Conservation (phyloP, 1,140 invertebrate species). For the Sitophilus oryzae region DNA sequence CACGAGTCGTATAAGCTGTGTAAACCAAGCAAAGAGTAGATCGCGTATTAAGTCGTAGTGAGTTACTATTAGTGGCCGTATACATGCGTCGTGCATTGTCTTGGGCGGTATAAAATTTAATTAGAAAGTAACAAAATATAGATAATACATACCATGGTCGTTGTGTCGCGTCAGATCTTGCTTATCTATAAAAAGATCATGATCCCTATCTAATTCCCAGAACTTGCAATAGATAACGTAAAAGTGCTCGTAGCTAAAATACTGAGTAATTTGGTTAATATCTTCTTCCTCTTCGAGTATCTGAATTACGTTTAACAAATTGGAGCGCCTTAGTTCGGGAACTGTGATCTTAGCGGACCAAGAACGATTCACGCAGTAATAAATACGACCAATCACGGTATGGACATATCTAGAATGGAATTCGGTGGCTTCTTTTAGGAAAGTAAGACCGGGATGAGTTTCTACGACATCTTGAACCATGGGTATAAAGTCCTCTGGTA, state of each 20-base stretch:
- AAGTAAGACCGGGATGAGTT: slow-evolving; percentile 96
- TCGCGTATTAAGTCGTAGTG: no score
- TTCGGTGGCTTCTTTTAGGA: slow-evolving; percentile 94
- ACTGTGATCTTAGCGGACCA: slow-evolving; percentile 92
- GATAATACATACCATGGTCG: slow-evolving; percentile 94
- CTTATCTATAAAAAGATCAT: slow-evolving; percentile 93
- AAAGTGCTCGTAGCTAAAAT: slow-evolving; percentile 99
- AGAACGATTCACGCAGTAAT: slow-evolving; percentile 94
- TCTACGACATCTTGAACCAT: slow-evolving; percentile 97
- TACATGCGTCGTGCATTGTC: no score
- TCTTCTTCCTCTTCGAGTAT: slow-evolving; percentile 87
- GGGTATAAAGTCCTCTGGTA: slow-evolving; percentile 85
- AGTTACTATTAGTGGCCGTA: no score
- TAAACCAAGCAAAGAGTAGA: no score
- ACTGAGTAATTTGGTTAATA: slow-evolving; percentile 96
- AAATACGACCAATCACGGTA: slow-evolving; percentile 94
- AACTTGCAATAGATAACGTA: slow-evolving; percentile 99
- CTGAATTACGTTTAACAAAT: slow-evolving; percentile 73
- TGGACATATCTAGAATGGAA: slow-evolving; percentile 98
- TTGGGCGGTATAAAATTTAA: no score
- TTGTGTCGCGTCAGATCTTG: slow-evolving; percentile 92
- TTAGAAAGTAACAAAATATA: no score
- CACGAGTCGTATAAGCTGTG: no score
- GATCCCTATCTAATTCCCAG: slow-evolving; percentile 98
- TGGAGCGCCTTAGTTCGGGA: slow-evolving; percentile 84